Evolutionary conservation across 2,797 vertebrate genomes (phyloP), one percentile per base, ranked within the genome.

Genomic region (Microctenopoma stevenorrisi): DNA sequence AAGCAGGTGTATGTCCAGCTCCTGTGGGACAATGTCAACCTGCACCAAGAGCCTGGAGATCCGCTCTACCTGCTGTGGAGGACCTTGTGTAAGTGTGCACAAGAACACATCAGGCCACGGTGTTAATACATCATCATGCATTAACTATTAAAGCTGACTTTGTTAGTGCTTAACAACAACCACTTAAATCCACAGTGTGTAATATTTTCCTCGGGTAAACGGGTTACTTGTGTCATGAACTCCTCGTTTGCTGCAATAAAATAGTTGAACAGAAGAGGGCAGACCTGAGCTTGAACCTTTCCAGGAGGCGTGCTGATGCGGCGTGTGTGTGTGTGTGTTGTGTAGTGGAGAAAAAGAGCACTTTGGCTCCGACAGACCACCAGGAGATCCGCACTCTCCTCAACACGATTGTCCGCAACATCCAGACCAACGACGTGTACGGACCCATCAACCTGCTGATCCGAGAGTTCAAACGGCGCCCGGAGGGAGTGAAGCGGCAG

Each of bases 21-120:
- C 30, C 89, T 99, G 28, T 99, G 98, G 98, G 98, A 99, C 92
- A 99, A 99, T 78, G 94, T 96, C 78, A 98, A 98, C 81, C 94
- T 99, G 61, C 97, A 99, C 83, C 95, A 96, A 80, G 97, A 98
- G 55, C 95, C 93, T 0, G 95, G 94, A 48, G 95, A 98, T 7
- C 96, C 98, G 2, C 93, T 99, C 1, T 99, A 99, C 86, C 91
- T 94, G 56, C 94, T 94, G 46, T 99, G 97, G 97, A 96, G 97
- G 74, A 95, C 89, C 61, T 88, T 97, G 54, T 95, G 98, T 99
- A 85, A 97, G 96, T 96, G 73, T 72, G 74, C 33, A 42, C 43
- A 54, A 18, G 11, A 3, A 22, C 16, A 60, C 47, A 10, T 18
- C 5, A 4, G 4, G 30, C 28, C 28, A 30, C 28, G 5, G 28